Evolutionary conservation across 2,888 invertebrate genomes (phyloP).

Genomic region (Spicauda simplicius): DNA sequence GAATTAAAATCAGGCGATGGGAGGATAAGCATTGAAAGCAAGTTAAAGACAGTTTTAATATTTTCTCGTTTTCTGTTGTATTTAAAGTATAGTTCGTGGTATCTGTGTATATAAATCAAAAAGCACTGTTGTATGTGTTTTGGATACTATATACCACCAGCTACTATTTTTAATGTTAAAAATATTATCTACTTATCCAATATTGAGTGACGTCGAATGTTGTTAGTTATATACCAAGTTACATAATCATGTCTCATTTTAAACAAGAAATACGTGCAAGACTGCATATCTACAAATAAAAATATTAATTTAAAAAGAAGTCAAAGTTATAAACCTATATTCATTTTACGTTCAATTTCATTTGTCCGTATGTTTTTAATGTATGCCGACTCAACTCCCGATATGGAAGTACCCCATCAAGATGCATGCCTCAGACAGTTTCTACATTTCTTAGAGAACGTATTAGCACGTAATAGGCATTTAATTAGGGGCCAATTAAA

Average conservation of each 20-base stretch:
- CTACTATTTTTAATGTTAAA: no score
- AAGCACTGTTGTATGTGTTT: background rate
- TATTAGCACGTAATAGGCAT: constrained; percentile 38
- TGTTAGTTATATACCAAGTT: no score
- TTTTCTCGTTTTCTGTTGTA: background rate
- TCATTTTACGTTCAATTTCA: constrained; percentile 9
- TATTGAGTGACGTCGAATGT: no score
- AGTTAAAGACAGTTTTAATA: background rate
- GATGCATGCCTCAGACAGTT: constrained; percentile 40
- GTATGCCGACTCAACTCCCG: constrained; percentile 34
- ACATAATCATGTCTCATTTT: background rate
- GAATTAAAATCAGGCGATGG: constrained; percentile 2
- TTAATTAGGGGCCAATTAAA: constrained; percentile 39
- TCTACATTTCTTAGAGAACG: constrained; percentile 39
- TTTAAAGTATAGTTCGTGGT: background rate
- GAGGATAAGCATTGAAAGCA: background rate
- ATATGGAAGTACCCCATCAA: constrained; percentile 40
- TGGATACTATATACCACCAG: no score
- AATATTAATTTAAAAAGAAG: background rate
- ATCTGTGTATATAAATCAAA: background rate
- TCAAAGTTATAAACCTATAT: constrained; percentile 13
- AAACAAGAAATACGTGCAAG: background rate
- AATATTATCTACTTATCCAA: no score
- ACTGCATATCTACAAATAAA: background rate
- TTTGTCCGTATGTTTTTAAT: constrained; percentile 37